phyloP scores from a whole-genome alignment of 2,888 invertebrate genomes.

The Tipula unca region DNA sequence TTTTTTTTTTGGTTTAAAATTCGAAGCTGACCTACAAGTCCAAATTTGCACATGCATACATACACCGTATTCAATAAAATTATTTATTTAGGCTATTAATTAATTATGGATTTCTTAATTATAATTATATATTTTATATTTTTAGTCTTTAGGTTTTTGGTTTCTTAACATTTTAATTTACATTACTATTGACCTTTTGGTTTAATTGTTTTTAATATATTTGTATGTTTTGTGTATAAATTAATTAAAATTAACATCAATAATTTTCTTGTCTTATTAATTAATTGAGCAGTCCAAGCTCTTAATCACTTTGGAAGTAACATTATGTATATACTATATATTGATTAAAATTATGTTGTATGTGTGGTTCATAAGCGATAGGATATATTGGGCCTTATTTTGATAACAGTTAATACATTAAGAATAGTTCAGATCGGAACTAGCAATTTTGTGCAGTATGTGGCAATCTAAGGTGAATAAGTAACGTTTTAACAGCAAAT shows the following conservation, averaged over 20 bases:
- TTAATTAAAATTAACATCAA: not conserved
- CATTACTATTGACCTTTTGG: not conserved
- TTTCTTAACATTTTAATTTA: not conserved
- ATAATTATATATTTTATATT: not conserved
- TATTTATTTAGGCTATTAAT: not conserved
- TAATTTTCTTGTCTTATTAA: not conserved
- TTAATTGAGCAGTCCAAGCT: not conserved
- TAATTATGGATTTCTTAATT: not conserved
- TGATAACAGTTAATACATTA: too few species aligned
- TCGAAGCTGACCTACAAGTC: not conserved
- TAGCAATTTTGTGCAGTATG: too few species aligned
- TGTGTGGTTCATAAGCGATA: not conserved
- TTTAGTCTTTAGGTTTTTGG: not conserved
- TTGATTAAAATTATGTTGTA: not conserved
- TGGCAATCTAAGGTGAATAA: too few species aligned
- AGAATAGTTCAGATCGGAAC: too few species aligned
- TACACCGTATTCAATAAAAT: not conserved
- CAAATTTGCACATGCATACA: not conserved
- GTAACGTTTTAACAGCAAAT: too few species aligned
- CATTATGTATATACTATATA: not conserved
- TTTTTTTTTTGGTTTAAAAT: not conserved
- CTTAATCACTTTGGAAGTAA: not conserved
- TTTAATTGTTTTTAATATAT: not conserved
- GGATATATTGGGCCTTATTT: too few species aligned
- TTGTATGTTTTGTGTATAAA: not conserved